A percentile compares a stretch with the other conserved stretches of the same genome.
Evolutionary conservation across 2,888 invertebrate species (phyloP).

Genomic region (Lepidonotus clava): DNA sequence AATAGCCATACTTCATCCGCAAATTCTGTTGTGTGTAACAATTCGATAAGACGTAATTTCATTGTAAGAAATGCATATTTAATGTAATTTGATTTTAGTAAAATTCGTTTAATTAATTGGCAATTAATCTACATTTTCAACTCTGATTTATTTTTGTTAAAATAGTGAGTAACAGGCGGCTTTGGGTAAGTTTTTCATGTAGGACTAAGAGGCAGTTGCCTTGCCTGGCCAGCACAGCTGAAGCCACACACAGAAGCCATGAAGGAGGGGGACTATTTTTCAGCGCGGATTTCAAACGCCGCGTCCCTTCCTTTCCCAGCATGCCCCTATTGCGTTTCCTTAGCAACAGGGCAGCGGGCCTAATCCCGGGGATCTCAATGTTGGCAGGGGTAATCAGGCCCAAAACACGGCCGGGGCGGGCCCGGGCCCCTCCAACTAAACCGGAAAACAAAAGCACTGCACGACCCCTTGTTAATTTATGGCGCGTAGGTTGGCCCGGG

Average conservation of each 20-base stretch:
- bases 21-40: no score
- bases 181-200: no score
- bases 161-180: not conserved
- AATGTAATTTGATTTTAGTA: no score
- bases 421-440: conserved; percentile 3
- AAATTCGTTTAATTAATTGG: no score
- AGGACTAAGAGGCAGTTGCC: no score
- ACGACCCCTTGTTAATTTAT: conserved; percentile 41
- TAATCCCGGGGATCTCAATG: conserved; percentile 30
- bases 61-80: no score
- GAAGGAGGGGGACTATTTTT: not conserved
- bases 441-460: conserved; percentile 44
- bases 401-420: conserved; percentile 4
- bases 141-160: not conserved
- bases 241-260: conserved; percentile 10
- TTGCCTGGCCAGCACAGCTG: no score
- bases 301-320: not conserved
- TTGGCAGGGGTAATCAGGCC: conserved; percentile 25
- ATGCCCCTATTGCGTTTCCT: not conserved
- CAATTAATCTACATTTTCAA: no score
- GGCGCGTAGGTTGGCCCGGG: not conserved
- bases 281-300: not conserved
- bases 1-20: no score
- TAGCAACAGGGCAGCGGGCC: conserved; percentile 17
- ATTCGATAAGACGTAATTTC: no score